Evolutionary conservation across 2,113 vertebrate genomes (phyloP).

Genomic region (Eulemur macaco): DNA sequence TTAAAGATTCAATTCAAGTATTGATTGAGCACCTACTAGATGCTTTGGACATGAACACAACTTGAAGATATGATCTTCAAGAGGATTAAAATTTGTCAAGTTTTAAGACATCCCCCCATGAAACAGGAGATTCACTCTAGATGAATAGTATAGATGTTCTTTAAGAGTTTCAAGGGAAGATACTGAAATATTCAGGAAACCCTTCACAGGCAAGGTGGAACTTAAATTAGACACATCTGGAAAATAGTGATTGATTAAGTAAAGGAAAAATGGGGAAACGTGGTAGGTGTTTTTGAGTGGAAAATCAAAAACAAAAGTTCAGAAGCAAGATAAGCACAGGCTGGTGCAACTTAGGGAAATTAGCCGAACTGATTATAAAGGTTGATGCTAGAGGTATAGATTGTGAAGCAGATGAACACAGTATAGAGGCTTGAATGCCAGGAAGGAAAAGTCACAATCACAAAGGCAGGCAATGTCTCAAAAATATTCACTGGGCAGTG

Average conservation of each 20-base stretch:
- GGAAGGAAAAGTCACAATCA: neutral
- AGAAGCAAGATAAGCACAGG: neutral
- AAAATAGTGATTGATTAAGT: neutral
- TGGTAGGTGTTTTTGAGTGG: neutral
- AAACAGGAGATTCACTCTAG: neutral
- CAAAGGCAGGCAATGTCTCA: neutral
- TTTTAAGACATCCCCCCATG: neutral
- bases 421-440: neutral
- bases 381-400: neutral
- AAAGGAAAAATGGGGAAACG: neutral
- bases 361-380: neutral
- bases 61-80: neutral
- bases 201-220: neutral
- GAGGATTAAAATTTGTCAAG: neutral
- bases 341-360: neutral
- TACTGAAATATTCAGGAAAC: neutral
- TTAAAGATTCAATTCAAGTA: neutral
- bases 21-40: neutral
- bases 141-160: neutral
- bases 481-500: neutral
- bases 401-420: neutral
- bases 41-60: neutral
- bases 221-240: neutral
- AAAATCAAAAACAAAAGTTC: neutral
- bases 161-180: neutral